Conservation (phyloP, 37 sponge, comb jelly and placozoan species). For the Mnemiopsis leidyi region DNA sequence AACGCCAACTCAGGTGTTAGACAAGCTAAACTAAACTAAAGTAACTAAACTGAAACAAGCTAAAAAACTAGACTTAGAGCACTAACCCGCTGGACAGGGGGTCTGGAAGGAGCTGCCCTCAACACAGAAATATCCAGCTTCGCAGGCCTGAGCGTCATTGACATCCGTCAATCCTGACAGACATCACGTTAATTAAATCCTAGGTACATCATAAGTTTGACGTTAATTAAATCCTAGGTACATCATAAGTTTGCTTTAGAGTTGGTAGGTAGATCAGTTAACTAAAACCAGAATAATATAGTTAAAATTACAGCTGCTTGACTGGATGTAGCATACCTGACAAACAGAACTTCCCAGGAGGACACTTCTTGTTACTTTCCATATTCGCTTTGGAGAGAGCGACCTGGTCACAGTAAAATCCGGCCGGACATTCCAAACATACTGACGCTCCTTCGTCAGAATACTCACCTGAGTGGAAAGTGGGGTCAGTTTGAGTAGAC, state of each 20-base stretch:
- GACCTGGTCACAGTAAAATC: slow-evolving; percentile 12
- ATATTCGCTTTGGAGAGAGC: not conserved
- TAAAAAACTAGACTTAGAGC: no score
- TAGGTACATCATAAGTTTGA: no score
- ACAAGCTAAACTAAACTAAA: no score
- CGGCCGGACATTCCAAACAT: slow-evolving; percentile 1
- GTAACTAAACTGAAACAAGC: no score
- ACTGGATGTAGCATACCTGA: not conserved
- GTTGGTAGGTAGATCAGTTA: no score
- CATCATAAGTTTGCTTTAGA: no score
- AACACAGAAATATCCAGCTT: slow-evolving; percentile 19
- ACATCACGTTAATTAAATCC: no score
- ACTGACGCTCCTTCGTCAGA: not conserved
- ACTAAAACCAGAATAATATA: no score
- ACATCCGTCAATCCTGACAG: not conserved
- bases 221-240: no score
- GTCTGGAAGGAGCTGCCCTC: slow-evolving; percentile 3
- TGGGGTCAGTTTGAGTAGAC: not conserved
- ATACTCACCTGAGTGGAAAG: not conserved
- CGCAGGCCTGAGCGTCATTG: not conserved
- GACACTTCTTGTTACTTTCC: slow-evolving; percentile 19
- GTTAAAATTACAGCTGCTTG: no score
- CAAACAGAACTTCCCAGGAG: slow-evolving; percentile 9
- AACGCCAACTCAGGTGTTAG: no score
- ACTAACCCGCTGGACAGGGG: slow-evolving; percentile 6